These are phyloP conservation scores for Eptatretus atami DNA, from an alignment of 2,797 vertebrate genomes.

Conservation along the genomic window DNA sequence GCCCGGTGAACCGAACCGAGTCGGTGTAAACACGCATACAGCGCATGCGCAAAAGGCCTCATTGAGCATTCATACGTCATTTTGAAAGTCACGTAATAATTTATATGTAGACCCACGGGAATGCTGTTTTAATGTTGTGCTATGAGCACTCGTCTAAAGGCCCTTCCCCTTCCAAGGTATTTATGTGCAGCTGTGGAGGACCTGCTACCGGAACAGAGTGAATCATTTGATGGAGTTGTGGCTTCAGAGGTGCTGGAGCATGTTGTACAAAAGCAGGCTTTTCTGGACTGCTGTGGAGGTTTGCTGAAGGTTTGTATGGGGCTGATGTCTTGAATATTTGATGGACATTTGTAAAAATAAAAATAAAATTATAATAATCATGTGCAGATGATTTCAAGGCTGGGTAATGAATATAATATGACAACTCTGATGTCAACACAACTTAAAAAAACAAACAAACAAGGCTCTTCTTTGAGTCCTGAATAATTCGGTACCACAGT, in stretches of 20 bases:
- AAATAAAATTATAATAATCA: conserved; percentile 1
- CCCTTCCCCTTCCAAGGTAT: no score
- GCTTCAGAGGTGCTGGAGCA: conserved; percentile 91
- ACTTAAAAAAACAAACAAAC: no score
- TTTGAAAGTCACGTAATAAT: no score
- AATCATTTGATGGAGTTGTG: conserved; percentile 40
- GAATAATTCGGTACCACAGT: no score
- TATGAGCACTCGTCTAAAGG: no score
- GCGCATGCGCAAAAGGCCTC: no score
- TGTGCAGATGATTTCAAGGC: neutral
- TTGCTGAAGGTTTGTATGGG: conserved; percentile 41
- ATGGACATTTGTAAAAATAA: conserved; percentile 7
- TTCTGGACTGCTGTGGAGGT: conserved; percentile 34
- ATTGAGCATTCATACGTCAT: no score
- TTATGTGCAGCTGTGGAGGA: conserved; percentile 24
- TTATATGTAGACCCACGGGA: no score
- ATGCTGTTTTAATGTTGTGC: no score
- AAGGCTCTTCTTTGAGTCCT: no score
- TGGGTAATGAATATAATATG: neutral
- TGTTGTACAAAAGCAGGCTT: conserved; percentile 43
- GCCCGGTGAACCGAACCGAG: no score
- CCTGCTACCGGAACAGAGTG: conserved; percentile 18
- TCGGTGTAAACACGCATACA: no score
- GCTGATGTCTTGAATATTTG: conserved; percentile 9
- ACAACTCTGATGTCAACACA: neutral